Evolutionary conservation across 35 echinoderm and acorn worm species (phyloP).

Genomic region (Anneissia japonica): DNA sequence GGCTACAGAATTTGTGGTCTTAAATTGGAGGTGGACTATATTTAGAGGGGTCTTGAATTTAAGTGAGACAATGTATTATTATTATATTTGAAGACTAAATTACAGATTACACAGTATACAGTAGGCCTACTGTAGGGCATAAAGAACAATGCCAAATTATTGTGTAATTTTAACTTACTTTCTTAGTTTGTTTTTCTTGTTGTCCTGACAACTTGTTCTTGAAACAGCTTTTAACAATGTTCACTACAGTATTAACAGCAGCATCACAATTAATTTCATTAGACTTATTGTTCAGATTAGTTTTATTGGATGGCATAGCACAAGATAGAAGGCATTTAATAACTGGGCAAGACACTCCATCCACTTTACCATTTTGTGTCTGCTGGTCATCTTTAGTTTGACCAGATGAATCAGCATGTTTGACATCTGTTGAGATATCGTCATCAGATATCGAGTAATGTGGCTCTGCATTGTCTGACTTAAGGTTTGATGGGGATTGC

Average conservation of each 20-base stretch:
- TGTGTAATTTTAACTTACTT: too few relatives aligned
- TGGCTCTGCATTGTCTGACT: not conserved
- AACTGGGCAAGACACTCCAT: not conserved
- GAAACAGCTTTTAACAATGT: not conserved
- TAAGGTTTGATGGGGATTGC: not conserved
- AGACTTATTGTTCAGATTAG: not conserved
- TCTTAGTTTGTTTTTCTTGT: not conserved
- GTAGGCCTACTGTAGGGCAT: too few relatives aligned
- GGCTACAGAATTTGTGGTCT: too few relatives aligned
- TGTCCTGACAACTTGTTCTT: not conserved
- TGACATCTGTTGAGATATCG: not conserved
- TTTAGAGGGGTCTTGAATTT: too few relatives aligned
- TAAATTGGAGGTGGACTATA: too few relatives aligned
- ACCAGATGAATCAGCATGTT: not conserved
- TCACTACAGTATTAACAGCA: not conserved
- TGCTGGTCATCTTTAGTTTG: not conserved
- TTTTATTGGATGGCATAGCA: not conserved
- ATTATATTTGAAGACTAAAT: too few relatives aligned
- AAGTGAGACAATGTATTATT: too few relatives aligned
- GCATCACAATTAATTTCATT: not conserved
- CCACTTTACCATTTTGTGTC: too few relatives aligned
- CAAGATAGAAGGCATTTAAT: not conserved
- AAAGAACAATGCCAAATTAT: too few relatives aligned
- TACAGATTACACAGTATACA: too few relatives aligned
- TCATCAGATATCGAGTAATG: not conserved